Evolutionary conservation across 1,140 invertebrate genomes (phyloP).

Genomic region (Eciton burchellii): DNA sequence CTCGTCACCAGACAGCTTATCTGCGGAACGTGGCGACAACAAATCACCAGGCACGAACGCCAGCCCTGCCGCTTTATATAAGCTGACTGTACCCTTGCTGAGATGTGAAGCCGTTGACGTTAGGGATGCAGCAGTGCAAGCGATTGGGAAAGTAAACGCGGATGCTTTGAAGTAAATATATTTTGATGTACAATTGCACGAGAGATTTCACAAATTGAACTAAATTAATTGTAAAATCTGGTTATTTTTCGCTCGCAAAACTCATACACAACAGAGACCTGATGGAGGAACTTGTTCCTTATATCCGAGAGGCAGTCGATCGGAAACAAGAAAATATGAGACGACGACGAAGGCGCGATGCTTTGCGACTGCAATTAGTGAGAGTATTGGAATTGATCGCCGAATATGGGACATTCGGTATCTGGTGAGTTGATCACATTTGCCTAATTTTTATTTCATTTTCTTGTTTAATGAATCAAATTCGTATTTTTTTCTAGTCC

Average conservation of each 20-base stretch:
- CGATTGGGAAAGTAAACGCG: conserved; percentile 96
- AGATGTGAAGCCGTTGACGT: conserved; percentile 97
- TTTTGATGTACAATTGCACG: neutral
- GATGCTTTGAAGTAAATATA: conserved; percentile 94
- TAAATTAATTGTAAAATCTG: neutral
- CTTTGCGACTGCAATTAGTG: conserved; percentile 95
- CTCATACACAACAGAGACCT: conserved; percentile 96
- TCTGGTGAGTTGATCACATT: conserved; percentile 87
- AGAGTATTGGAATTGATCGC: conserved; percentile 96
- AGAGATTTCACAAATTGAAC: neutral
- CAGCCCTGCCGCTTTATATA: conserved; percentile 94
- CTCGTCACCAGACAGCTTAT: conserved; percentile 94
- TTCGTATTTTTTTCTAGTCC: conserved; percentile 86
- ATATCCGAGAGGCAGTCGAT: conserved; percentile 98
- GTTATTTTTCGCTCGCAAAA: conserved; percentile 26
- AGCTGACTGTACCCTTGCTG: conserved; percentile 94
- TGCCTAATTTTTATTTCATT: conserved; percentile 14
- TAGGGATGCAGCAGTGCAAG: conserved; percentile 96
- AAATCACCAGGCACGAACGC: conserved; percentile 88
- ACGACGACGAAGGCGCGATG: conserved; percentile 94
- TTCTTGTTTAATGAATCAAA: neutral
- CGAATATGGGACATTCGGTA: conserved; percentile 96
- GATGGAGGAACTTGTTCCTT: conserved; percentile 96
- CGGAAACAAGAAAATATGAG: conserved; percentile 98
- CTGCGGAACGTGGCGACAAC: conserved; percentile 91